Conservation (phyloP, 2,888 invertebrate species). For the Drosophila limbata region DNA sequence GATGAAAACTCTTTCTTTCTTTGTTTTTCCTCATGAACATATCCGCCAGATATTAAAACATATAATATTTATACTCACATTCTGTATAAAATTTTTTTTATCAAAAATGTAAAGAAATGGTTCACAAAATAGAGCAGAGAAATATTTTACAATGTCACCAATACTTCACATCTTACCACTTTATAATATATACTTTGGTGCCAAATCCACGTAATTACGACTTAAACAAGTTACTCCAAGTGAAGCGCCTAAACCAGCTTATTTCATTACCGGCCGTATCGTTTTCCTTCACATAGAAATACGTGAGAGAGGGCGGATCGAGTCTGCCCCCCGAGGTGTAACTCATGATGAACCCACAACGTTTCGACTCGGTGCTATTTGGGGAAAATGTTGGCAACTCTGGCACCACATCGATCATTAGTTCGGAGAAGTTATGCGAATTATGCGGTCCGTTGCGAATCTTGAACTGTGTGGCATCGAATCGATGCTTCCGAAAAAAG, state of each 20-base stretch:
- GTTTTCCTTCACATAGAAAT: slow-evolving; percentile 40
- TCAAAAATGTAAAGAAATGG: not conserved
- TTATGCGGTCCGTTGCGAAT: slow-evolving; percentile 4
- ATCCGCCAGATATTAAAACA: not conserved
- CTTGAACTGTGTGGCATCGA: slow-evolving; percentile 15
- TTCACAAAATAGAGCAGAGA: not conserved
- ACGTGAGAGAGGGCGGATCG: slow-evolving; percentile 1
- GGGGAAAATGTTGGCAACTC: not conserved
- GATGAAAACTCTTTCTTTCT: not conserved
- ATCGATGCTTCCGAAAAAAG: slow-evolving; percentile 21
- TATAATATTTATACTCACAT: not conserved
- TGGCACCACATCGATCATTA: slow-evolving; percentile 27
- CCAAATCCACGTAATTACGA: not conserved
- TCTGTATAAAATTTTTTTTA: not conserved
- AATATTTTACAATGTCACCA: not conserved
- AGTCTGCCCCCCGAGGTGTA: slow-evolving; percentile 11
- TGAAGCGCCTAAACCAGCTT: slow-evolving; percentile 41
- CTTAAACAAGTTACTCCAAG: slow-evolving; percentile 4
- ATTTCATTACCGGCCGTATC: not conserved
- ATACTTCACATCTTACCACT: not conserved
- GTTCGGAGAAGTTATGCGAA: slow-evolving; percentile 17
- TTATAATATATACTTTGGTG: not conserved
- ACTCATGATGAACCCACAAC: slow-evolving; percentile 48
- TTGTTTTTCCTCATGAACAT: not conserved
- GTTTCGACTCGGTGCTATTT: not conserved